phyloP scores from a whole-genome alignment of 2,113 vertebrate genomes.

The Piaya cayana region DNA sequence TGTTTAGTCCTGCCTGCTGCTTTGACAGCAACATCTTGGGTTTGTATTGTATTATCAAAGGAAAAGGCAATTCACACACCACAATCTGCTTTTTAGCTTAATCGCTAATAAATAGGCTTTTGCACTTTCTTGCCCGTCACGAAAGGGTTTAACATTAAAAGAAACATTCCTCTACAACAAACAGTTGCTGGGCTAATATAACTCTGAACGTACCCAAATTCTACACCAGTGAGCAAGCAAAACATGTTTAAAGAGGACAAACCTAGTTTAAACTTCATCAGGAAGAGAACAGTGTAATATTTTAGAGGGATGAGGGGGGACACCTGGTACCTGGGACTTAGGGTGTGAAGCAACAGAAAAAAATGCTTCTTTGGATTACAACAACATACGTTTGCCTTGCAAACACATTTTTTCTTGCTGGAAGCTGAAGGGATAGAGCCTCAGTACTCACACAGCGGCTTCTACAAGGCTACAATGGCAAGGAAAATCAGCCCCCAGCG shows the following conservation, averaged over 20 bases:
- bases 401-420: background rate
- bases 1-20: background rate
- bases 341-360: background rate
- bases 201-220: background rate
- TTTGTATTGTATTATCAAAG: background rate
- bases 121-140: background rate
- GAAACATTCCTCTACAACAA: background rate
- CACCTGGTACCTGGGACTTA: background rate
- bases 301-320: background rate
- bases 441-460: fast-evolving
- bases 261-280: background rate
- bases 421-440: background rate
- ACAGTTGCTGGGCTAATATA: background rate
- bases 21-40: background rate
- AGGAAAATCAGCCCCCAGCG: background rate
- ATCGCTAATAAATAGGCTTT: background rate
- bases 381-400: fast-evolving
- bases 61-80: background rate
- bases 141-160: background rate
- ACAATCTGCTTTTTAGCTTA: background rate
- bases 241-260: background rate
- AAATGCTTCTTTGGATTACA: background rate
- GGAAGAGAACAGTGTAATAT: background rate
- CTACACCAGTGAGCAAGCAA: background rate
- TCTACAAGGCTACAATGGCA: background rate